Conservation (phyloP, 2,797 vertebrate genomes). For the Anabacerthia variegaticeps region DNA sequence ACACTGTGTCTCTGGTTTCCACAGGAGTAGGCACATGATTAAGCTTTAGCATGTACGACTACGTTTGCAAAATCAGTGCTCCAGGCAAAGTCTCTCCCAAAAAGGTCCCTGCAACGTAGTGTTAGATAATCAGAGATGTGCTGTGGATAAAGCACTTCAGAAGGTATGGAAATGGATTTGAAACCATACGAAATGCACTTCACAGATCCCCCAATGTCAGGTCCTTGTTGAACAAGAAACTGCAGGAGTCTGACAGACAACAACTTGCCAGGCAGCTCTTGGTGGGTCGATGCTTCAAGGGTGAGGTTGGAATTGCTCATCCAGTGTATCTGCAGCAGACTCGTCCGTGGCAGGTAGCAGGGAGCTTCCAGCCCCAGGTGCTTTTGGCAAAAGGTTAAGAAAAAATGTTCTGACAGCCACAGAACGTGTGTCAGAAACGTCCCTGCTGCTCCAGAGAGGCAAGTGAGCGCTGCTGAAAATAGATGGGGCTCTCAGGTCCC, state of each 20-base stretch:
- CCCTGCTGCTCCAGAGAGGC: neutral
- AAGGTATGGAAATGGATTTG: neutral
- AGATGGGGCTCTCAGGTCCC: neutral
- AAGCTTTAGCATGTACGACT: neutral
- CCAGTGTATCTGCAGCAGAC: neutral
- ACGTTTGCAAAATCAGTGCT: neutral
- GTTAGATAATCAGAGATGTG: neutral
- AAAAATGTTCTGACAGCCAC: neutral
- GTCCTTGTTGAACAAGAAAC: neutral
- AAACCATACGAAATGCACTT: neutral
- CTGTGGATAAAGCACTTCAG: neutral
- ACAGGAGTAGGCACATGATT: neutral
- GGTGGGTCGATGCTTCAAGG: neutral
- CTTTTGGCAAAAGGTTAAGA: neutral
- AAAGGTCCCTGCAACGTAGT: neutral
- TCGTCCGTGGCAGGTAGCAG: accelerated
- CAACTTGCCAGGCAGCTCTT: neutral
- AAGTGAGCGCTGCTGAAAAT: neutral
- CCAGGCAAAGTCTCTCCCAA: neutral
- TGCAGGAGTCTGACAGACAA: neutral
- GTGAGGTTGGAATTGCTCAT: neutral
- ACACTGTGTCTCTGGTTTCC: neutral
- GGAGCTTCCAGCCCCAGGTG: neutral
- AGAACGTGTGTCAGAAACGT: neutral
- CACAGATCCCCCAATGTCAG: neutral